Evolutionary conservation across 2,113 vertebrate species (phyloP).

Genomic region (Neodontobutis hainanensis): DNA sequence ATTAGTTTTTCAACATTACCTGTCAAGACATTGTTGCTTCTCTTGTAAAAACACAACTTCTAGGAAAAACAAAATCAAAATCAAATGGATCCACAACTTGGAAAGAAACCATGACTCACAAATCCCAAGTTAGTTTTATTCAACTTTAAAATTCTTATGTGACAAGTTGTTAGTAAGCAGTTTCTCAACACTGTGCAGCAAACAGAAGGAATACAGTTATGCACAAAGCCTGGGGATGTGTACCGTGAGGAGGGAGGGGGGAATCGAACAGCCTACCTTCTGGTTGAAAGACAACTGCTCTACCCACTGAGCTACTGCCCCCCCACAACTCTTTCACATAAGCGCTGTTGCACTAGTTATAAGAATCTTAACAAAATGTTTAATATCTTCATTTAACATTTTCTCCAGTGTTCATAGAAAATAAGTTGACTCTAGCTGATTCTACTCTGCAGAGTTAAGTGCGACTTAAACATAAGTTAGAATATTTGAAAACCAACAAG

Average conservation of each 20-base stretch:
- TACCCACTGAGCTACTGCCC: too few species aligned
- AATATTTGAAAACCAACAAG: too few species aligned
- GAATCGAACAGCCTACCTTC: too few species aligned
- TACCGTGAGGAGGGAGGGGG: neutral
- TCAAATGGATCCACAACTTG: neutral
- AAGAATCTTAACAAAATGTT: neutral
- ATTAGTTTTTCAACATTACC: too few species aligned
- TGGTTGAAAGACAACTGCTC: too few species aligned
- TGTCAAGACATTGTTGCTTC: too few species aligned
- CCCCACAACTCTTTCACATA: neutral
- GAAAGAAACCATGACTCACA: slow-evolving; percentile 30
- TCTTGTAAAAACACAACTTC: neutral
- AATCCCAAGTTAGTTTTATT: neutral
- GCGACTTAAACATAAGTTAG: too few species aligned
- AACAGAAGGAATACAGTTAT: neutral
- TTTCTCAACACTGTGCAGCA: slow-evolving; percentile 28
- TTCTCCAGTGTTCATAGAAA: neutral
- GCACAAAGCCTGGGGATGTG: neutral
- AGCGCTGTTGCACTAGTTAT: neutral
- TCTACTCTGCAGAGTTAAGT: too few species aligned
- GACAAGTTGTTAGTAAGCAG: slow-evolving; percentile 23
- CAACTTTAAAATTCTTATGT: slow-evolving; percentile 20
- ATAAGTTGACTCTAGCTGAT: too few species aligned
- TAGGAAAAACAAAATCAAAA: accelerated
- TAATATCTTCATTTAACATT: neutral